Base-by-base conservation (phyloP, 2,113 vertebrate genomes). In the Aix galericulata region DNA sequence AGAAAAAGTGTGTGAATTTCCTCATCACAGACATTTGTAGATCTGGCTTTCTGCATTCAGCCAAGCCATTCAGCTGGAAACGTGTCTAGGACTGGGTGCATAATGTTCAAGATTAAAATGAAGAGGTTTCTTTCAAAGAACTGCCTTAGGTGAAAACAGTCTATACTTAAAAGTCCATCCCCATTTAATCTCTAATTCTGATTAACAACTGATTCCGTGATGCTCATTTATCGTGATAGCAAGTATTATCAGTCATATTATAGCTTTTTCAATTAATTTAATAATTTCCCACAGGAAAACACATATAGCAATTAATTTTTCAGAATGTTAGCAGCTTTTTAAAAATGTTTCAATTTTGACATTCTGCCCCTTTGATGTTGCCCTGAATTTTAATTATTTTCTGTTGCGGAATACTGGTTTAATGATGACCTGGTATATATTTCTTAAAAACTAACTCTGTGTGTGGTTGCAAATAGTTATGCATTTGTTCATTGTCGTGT, bases 331-430 rank as follows among this genome's bases (percentile, higher is more conserved):
- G 44, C 82, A 88, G 56, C 46, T 93, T 90, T 86, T 81, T 58
- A 55, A 34, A 81, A 72, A 52, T 52, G 13, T 52, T 93, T 46
- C 18, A 2, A 46, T 46, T 46, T 46, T 46, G 46, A 86, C 10
- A 0, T 92, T 74, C 60, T 92, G 72, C 42, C n/a, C 27, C 48
- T 83, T 64, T 86, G 55, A 74, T 81, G 58, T 50, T 90, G 64
- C 80, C 60, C 60, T 86, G 64, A 67, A 78, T 93, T 90, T 77
- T 86, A 93, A 76, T 88, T 96, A 74, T 93, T 88, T 93, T 74
- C 64, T 26, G 32, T 52, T 89, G 31, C 59, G 46, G 59, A 58
- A 36, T 69, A 53, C 27, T 74, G 13, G 7, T 73, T 88, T 86
- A 89, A 92, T 26, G 36, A 60, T 88, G 63, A 89, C 44, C 38